Evolutionary conservation across 1,140 invertebrate genomes (phyloP).

Genomic region (Lasioglossum baleicum): DNA sequence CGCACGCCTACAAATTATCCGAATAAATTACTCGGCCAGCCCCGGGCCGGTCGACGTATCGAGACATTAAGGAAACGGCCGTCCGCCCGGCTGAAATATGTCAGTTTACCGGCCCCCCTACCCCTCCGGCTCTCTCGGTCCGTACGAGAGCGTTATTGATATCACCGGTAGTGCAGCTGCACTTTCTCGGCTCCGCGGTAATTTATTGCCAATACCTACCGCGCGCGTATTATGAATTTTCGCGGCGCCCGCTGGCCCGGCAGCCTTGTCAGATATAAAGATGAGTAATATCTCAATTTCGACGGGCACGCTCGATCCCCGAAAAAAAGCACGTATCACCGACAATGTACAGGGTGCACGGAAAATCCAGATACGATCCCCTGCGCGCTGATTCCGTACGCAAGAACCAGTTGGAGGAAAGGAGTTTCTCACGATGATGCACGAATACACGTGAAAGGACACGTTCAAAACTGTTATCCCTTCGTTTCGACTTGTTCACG

Average conservation of each 20-base stretch:
- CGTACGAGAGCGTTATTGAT: constrained; percentile 44
- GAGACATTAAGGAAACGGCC: constrained; percentile 29
- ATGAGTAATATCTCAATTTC: background rate
- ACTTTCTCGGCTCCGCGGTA: background rate
- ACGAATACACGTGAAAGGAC: too few species aligned
- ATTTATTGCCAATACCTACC: constrained; percentile 47
- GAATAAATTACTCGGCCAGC: background rate
- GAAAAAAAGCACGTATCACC: too few species aligned
- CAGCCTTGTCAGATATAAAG: background rate
- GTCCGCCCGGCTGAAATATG: constrained; percentile 39
- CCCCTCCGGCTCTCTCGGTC: background rate
- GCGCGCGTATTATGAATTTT: constrained; percentile 9
- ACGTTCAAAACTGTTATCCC: too few species aligned
- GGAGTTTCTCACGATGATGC: too few species aligned
- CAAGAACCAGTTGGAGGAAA: too few species aligned
- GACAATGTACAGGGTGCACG: too few species aligned
- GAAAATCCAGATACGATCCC: too few species aligned
- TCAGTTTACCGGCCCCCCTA: constrained; percentile 26
- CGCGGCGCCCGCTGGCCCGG: too few species aligned
- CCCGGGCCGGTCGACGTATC: constrained; percentile 4
- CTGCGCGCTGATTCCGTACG: too few species aligned
- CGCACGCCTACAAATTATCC: background rate
- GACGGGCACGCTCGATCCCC: too few species aligned
- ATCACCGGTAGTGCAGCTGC: constrained; percentile 39
- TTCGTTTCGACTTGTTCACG: too few species aligned